Conservation (phyloP, 2,113 vertebrate species). For the Alaudala cheleensis region DNA sequence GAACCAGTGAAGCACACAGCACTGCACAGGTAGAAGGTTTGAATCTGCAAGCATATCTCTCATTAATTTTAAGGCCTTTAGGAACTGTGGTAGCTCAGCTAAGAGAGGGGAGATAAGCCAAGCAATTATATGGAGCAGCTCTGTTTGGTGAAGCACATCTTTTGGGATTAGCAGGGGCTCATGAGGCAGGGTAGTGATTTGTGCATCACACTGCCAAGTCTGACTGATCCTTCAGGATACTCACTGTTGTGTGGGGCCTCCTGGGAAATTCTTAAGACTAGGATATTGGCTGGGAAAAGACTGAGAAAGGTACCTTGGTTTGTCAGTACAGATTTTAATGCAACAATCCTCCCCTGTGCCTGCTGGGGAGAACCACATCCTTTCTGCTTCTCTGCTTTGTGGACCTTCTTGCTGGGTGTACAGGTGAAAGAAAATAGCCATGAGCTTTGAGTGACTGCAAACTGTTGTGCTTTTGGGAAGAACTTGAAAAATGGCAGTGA, state of each 20-base stretch:
- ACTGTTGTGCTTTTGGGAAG: not conserved
- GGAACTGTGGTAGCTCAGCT: not conserved
- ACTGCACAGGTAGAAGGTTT: not conserved
- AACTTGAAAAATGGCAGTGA: not conserved
- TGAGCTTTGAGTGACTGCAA: not conserved
- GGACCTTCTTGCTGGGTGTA: not conserved
- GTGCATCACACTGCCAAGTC: not conserved
- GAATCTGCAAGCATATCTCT: not conserved
- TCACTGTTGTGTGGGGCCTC: not conserved
- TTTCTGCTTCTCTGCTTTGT: not conserved
- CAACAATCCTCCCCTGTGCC: not conserved
- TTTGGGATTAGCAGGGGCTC: not conserved
- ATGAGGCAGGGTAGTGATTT: not conserved
- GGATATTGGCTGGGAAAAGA: not conserved
- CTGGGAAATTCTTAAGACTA: not conserved
- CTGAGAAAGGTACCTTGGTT: not conserved
- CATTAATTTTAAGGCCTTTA: constrained; percentile 23
- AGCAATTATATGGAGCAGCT: constrained; percentile 6
- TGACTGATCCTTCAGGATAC: not conserved
- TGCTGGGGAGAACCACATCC: not conserved
- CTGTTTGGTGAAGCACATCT: not conserved
- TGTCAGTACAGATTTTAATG: not conserved
- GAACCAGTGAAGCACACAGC: not conserved
- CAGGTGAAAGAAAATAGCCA: not conserved
- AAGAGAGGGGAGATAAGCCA: constrained; percentile 4